Conservation (phyloP, 2,113 vertebrate species). For the Sitta europaea region DNA sequence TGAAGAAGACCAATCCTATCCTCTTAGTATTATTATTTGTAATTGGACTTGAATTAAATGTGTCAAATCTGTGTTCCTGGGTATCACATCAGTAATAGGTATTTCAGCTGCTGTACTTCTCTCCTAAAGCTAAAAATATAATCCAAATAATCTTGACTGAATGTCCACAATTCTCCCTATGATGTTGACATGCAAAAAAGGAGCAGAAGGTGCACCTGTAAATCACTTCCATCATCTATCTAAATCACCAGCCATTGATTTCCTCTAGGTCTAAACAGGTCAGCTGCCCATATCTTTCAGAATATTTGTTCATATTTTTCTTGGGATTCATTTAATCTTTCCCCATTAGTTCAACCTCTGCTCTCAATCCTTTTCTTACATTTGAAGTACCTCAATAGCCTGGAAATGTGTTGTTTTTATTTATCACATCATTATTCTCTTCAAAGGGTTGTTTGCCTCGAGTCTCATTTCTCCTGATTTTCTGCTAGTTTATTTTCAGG, state of each 20-base stretch:
- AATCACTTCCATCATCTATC: neutral
- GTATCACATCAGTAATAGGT: neutral
- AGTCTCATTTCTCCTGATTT: neutral
- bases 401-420: neutral
- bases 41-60: neutral
- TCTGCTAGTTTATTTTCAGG: conserved; percentile 1
- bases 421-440: conserved; percentile 8
- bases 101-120: neutral
- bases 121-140: neutral
- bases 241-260: neutral
- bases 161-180: neutral
- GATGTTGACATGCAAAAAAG: neutral
- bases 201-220: neutral
- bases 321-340: neutral
- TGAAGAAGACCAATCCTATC: neutral
- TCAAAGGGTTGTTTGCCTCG: neutral
- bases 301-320: neutral
- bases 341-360: neutral
- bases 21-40: neutral
- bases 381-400: neutral
- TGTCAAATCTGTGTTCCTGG: neutral
- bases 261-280: neutral
- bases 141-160: neutral
- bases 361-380: neutral
- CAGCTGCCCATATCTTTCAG: neutral